Conservation (phyloP, 2,797 vertebrate genomes). For the Caiman crocodilus region DNA sequence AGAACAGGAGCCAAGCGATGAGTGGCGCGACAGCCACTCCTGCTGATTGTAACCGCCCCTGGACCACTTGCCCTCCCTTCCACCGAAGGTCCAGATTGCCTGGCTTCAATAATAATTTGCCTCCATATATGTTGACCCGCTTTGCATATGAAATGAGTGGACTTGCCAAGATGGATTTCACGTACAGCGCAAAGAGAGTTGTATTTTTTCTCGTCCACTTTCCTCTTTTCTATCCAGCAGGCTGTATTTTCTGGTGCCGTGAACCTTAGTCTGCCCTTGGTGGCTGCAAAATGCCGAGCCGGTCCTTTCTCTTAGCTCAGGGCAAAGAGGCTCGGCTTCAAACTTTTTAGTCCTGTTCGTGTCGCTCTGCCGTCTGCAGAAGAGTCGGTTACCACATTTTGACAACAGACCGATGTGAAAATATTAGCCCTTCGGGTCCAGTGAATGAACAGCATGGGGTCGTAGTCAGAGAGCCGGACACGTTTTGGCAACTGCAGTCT, state of each 20-base stretch:
- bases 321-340: neutral
- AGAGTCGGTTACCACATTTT: neutral
- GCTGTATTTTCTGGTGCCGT: neutral
- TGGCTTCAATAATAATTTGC: conserved; percentile 69
- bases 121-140: conserved; percentile 32
- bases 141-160: conserved; percentile 58
- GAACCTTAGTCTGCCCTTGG: neutral
- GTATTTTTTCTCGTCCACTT: conserved; percentile 38
- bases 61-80: neutral
- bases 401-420: neutral
- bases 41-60: too few relatives aligned
- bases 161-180: conserved; percentile 62
- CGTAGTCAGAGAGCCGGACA: too few relatives aligned
- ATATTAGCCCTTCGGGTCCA: too few relatives aligned
- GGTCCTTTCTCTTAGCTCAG: neutral
- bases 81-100: neutral
- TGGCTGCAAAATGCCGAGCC: neutral
- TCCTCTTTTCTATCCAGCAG: neutral
- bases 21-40: neutral
- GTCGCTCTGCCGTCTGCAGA: neutral
- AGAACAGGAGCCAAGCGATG: fast-evolving
- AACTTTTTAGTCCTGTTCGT: neutral
- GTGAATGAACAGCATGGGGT: too few relatives aligned
- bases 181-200: conserved; percentile 43
- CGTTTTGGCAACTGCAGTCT: too few relatives aligned